A percentile compares a stretch with the other conserved stretches of the same genome.
Evolutionary conservation across 2,888 invertebrate genomes (phyloP).

Genomic region (Erpobdella octoculata): DNA sequence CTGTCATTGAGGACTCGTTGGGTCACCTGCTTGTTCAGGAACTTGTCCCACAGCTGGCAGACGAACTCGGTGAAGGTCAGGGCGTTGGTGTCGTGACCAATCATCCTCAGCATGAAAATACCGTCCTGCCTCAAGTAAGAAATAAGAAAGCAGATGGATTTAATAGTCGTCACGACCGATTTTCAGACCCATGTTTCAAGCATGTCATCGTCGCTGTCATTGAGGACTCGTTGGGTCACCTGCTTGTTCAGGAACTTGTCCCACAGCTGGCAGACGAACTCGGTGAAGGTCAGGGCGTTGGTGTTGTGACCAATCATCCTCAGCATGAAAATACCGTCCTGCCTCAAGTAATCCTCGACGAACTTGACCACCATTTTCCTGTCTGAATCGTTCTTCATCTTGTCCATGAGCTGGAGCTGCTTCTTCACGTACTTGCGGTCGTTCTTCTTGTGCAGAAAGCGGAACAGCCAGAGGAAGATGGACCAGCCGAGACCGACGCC

Average conservation of each 20-base stretch:
- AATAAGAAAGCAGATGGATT: no score
- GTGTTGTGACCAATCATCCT: constrained; percentile 51
- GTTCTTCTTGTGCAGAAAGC: constrained; percentile 34
- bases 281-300: constrained; percentile 51
- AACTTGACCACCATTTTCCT: constrained; percentile 40
- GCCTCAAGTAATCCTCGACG: constrained; percentile 49
- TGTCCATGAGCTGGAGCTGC: constrained; percentile 37
- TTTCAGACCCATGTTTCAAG: no score
- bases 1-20: no score
- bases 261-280: constrained; percentile 50
- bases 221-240: constrained; percentile 17
- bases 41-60: constrained; percentile 50
- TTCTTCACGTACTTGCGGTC: constrained; percentile 37
- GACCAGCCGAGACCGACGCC: constrained; percentile 50
- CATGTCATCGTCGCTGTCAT: no score
- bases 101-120: constrained; percentile 49
- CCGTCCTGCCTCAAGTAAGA: constrained; percentile 51
- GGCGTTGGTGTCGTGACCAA: constrained; percentile 52
- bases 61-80: constrained; percentile 51
- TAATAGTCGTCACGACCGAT: no score
- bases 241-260: constrained; percentile 42
- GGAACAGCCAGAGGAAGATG: constrained; percentile 52
- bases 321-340: constrained; percentile 51
- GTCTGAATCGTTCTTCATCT: constrained; percentile 29
- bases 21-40: constrained; percentile 33